Evolutionary conservation across 2,888 invertebrate genomes (phyloP), one percentile per base, ranked within the genome.

Genomic region (Drepana falcataria): DNA sequence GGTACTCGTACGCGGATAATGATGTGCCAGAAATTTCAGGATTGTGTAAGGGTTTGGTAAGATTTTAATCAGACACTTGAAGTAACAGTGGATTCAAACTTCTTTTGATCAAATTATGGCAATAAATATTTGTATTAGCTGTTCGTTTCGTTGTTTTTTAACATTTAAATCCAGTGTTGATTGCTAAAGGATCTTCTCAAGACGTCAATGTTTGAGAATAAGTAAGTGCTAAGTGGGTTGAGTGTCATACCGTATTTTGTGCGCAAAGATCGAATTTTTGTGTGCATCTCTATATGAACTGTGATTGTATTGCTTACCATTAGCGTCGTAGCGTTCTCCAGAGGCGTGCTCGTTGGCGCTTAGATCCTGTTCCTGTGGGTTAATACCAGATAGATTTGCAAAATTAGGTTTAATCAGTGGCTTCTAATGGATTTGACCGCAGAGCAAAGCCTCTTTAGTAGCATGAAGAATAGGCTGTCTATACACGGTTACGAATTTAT

Each of bases 331-430:
- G 56, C 72, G 79, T 55, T 83, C 82, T 35, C 69, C 79, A 2
- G 77, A 65, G 59, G 57, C 73, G 58, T 80, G 81, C 34, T 82
- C 82, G 59, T 64, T 73, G 21, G 74, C 75, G 60, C 68, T 73
- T 2, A 70, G 71, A 52, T 88, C 87, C 71, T 83, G 85, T 54
- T 88, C 88, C 88, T 88, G 69, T 35, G 56, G 21, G 21, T 21
- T 21, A 54, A 61, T 51, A 59, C 57, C 55, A 33, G 54, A 48
- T 40, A 9, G 48, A 21, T 35, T 6, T 44, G 9, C 1, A 40
- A 40, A 49, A 34, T 40, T 34, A 35, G 21, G 44, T 9, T 34
- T 34, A 49, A 53, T 48, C 5, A 4, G 5, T 5, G 5, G 37
- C 5, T 37, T 37, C 37, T 37, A 37, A 37, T 37, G 5, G 37